Evolutionary conservation across 2,113 vertebrate genomes (phyloP), one percentile per base, ranked within the genome.

Genomic region (Orthonyx spaldingii): DNA sequence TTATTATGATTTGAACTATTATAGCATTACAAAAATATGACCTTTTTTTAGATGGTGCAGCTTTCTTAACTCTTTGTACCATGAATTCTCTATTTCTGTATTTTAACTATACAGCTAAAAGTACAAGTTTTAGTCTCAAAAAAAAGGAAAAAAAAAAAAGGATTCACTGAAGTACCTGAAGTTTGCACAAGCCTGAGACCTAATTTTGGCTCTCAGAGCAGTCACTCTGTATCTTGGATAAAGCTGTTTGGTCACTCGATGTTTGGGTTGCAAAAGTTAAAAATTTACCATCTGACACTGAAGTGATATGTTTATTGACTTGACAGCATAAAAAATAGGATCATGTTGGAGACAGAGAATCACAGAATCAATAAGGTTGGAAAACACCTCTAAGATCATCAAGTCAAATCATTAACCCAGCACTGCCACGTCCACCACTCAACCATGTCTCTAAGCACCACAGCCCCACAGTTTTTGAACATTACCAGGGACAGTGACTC

Each of bases 1-100:
- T 87, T 83, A 85, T 97, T 97, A 96, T 20, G 35, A 30, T 91
- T 96, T 97, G 88, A 91, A 90, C 90, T 85, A 56, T 85, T 79
- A 75, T 52, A 91, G 13, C 37, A n/a, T 66, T 89, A 80, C 57
- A 81, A 97, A 97, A 96, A 89, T 65, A 95, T 88, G 87, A 96
- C 47, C 68, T 90, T 93, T 85, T 33, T 65, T 22, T 69, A 92
- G 87, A 80, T 69, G 70, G 44, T 52, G 23, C 3, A 6, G 24
- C 42, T 85, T 93, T 82, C 63, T 95, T 96, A 96, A 94, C 91
- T 77, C 78, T 93, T 91, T 64, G 11, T 33, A 55, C 8, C 1
- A 7, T 35, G 3, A 91, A 42, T 68, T 37, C 19, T 53, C 3
- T 35, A 26, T 56, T 87, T 89, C 44, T 78, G 19, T 24, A n/a